Evolutionary conservation across 2,888 invertebrate genomes (phyloP).

Genomic region (Physocephala rufipes): DNA sequence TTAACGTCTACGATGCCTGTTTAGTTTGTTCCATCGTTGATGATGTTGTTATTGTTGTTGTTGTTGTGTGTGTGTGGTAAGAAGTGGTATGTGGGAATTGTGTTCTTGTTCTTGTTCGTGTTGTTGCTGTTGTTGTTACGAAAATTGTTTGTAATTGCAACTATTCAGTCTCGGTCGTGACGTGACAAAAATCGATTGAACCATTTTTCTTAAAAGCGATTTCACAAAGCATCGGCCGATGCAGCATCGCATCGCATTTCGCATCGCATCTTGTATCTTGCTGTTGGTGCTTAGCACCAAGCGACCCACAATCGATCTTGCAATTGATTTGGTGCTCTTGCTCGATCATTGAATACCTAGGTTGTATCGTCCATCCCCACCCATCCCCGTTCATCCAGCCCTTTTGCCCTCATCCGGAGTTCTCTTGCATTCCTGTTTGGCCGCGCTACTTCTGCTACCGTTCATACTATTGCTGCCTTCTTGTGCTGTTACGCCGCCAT

Average conservation of each 20-base stretch:
- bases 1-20: conserved; percentile 1
- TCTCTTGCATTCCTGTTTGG: neutral
- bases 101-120: neutral
- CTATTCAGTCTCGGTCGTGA: conserved; percentile 21
- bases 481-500: neutral
- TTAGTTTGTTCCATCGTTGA: neutral
- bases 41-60: neutral
- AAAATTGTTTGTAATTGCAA: neutral
- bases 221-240: conserved; percentile 17
- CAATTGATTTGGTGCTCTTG: conserved; percentile 26
- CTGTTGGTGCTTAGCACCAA: conserved; percentile 6
- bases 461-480: too few species aligned
- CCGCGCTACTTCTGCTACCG: too few species aligned
- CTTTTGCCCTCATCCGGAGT: neutral
- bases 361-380: neutral
- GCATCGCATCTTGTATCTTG: neutral
- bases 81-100: neutral
- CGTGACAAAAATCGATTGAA: conserved; percentile 39
- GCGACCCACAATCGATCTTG: conserved; percentile 36
- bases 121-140: conserved; percentile 7
- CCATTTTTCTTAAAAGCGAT: conserved; percentile 32
- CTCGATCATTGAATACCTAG: conserved; percentile 20
- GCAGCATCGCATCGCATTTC: neutral
- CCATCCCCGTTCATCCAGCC: neutral
- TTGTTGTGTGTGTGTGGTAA: neutral